Percentiles rank a stretch among this genome's conserved stretches.
These are phyloP conservation scores for Aphodius granarius DNA, from an alignment of 2,888 invertebrate genomes.

Conservation along the genomic window DNA sequence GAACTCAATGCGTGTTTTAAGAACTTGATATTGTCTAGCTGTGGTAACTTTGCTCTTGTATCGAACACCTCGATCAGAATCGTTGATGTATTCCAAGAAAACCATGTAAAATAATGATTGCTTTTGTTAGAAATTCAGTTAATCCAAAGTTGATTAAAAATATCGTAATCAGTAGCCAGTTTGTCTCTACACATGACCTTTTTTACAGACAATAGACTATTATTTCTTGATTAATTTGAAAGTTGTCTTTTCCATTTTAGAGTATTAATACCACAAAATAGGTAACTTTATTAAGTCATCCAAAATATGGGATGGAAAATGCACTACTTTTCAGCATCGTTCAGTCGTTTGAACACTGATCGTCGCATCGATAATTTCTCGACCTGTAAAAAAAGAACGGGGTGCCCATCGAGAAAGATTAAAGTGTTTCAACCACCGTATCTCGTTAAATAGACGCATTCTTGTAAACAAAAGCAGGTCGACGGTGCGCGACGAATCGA, in stretches of 20 bases:
- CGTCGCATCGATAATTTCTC: not conserved
- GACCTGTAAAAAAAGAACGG: not conserved
- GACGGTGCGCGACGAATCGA: constrained; percentile 4
- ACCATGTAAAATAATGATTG: too few relatives aligned
- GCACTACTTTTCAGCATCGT: too few relatives aligned
- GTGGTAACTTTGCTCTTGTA: constrained; percentile 4
- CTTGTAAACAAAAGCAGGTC: constrained; percentile 33
- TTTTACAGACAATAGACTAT: too few relatives aligned
- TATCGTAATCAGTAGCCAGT: too few relatives aligned
- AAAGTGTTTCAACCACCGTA: constrained; percentile 4
- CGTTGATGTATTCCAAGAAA: not conserved
- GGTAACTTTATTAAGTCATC: too few relatives aligned
- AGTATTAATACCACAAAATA: too few relatives aligned
- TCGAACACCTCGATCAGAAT: not conserved
- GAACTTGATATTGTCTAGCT: constrained; percentile 18
- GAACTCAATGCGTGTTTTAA: constrained; percentile 31
- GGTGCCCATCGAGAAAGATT: not conserved
- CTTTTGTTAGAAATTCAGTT: too few relatives aligned
- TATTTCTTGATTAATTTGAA: too few relatives aligned
- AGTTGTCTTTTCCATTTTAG: too few relatives aligned
- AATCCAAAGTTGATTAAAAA: too few relatives aligned
- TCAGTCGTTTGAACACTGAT: not conserved
- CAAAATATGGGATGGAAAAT: too few relatives aligned
- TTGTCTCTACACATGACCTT: too few relatives aligned
- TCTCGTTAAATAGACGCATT: constrained; percentile 32